These are phyloP conservation scores for Dromius quadrimaculatus DNA, from an alignment of 2,888 invertebrate genomes.

Conservation along the genomic window DNA sequence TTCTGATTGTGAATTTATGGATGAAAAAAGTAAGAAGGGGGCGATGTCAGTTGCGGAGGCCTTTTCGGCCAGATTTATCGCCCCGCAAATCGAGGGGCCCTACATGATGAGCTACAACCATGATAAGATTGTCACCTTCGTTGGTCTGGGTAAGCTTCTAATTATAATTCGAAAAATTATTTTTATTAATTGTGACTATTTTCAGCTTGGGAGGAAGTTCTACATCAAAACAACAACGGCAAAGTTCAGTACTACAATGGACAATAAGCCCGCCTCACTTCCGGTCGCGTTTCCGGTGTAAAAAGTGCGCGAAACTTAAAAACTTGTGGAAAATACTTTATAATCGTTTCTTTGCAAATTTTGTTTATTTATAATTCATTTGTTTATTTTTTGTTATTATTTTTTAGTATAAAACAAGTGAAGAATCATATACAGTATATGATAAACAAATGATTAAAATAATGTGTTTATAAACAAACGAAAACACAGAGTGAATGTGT, in stretches of 20 bases:
- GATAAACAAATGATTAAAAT: neutral
- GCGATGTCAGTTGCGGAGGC: conserved; percentile 61
- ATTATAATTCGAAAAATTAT: neutral
- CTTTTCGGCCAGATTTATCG: conserved; percentile 66
- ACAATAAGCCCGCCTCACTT: conserved; percentile 62
- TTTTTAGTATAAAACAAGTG: conserved; percentile 8
- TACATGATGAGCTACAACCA: conserved; percentile 69
- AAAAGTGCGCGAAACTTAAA: conserved; percentile 3
- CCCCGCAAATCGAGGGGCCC: conserved; percentile 61
- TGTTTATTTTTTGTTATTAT: conserved; percentile 4
- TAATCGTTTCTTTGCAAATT: neutral
- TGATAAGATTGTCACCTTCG: conserved; percentile 74
- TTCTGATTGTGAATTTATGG: neutral
- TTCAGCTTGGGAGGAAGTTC: conserved; percentile 82
- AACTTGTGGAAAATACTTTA: neutral
- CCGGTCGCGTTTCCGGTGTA: neutral
- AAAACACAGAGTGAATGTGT: neutral
- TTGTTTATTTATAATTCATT: conserved; percentile 7
- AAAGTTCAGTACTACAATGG: conserved; percentile 73
- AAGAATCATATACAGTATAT: neutral
- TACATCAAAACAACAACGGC: conserved; percentile 67
- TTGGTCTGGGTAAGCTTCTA: conserved; percentile 71
- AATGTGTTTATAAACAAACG: neutral
- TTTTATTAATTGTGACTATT: conserved; percentile 54
- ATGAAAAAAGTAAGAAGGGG: conserved; percentile 4